phyloP scores from a whole-genome alignment of 1,140 invertebrate species.

The Coelopa frigida region DNA sequence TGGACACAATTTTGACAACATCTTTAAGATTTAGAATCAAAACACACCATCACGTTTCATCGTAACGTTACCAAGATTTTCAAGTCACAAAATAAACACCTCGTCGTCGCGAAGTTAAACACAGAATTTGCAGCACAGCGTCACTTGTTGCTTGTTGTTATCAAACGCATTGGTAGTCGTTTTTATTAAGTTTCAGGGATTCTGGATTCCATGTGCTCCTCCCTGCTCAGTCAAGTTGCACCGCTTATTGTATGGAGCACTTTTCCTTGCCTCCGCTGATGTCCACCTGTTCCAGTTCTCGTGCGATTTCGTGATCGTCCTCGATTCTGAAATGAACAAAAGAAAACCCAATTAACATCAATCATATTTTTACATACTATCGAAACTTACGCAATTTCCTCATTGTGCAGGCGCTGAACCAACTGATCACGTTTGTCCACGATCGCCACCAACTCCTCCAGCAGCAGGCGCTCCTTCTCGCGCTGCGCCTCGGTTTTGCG shows the following conservation, averaged over 20 bases:
- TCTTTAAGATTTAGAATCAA: too few species aligned
- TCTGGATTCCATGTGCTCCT: too few species aligned
- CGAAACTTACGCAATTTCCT: conserved; percentile 91
- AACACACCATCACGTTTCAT: too few species aligned
- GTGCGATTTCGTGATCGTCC: conserved; percentile 86
- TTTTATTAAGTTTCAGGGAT: conserved; percentile 1
- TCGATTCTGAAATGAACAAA: conserved; percentile 66
- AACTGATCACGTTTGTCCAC: conserved; percentile 93
- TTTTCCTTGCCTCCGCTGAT: conserved; percentile 78
- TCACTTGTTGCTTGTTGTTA: neutral
- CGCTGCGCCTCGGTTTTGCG: conserved; percentile 87
- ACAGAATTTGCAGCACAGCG: neutral
- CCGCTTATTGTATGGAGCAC: conserved; percentile 72
- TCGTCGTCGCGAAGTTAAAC: neutral
- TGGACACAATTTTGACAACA: too few species aligned
- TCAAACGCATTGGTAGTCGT: neutral
- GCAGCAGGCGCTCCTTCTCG: conserved; percentile 70
- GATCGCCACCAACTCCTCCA: conserved; percentile 85
- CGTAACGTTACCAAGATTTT: too few species aligned
- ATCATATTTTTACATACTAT: neutral
- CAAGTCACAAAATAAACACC: too few species aligned
- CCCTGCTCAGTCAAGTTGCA: neutral
- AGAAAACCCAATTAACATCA: neutral
- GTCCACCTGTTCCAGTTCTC: conserved; percentile 74
- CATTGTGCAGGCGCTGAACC: conserved; percentile 89